phyloP scores from a whole-genome alignment of 2,113 vertebrate genomes.

The Epinephelus cyanopodus region DNA sequence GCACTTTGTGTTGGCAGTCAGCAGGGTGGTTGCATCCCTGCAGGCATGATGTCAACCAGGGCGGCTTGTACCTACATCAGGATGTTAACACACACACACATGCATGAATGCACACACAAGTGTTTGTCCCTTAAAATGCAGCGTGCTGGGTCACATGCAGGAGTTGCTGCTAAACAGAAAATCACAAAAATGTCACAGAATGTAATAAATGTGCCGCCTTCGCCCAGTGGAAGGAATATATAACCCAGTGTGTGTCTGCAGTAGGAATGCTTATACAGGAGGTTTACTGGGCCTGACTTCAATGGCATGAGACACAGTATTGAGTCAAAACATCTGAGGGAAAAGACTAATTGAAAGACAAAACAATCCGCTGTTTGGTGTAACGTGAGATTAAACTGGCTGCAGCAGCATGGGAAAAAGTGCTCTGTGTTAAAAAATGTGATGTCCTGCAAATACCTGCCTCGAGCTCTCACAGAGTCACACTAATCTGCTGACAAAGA shows the following conservation, averaged over 20 bases:
- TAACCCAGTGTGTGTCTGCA: conserved; percentile 3
- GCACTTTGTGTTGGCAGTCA: conserved; percentile 60
- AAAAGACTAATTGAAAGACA: neutral
- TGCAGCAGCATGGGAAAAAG: neutral
- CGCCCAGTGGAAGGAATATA: neutral
- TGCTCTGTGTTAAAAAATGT: neutral
- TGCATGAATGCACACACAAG: neutral
- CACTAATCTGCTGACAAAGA: neutral
- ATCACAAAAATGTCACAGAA: neutral
- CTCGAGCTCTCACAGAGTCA: neutral
- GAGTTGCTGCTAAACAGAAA: neutral
- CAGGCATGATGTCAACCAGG: conserved; percentile 50
- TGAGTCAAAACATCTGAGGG: neutral
- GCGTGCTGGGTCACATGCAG: neutral
- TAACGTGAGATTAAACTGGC: conserved; percentile 7
- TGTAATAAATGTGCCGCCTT: neutral
- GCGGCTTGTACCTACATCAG: conserved; percentile 23
- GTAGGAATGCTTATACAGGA: neutral
- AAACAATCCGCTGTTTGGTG: neutral
- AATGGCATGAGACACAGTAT: neutral
- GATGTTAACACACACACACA: conserved; percentile 28
- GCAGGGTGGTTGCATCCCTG: conserved; percentile 42
- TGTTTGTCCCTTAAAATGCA: neutral
- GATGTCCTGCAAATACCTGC: neutral
- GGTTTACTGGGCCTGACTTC: neutral